phyloP scores from a whole-genome alignment of 2,113 vertebrate species.

The Centropristis striata region DNA sequence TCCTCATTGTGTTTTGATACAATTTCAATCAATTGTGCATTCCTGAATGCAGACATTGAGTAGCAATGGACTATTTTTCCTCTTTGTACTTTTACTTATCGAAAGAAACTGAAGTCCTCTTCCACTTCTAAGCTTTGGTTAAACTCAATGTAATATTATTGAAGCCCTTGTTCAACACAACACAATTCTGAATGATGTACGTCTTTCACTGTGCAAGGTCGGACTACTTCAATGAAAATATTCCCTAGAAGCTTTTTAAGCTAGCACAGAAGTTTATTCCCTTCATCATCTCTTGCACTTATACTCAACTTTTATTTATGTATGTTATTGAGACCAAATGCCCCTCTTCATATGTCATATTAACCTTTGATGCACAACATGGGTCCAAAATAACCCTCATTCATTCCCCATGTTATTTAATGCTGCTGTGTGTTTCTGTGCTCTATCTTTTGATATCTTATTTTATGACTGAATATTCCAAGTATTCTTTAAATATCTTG shows the following conservation, averaged over 20 bases:
- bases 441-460: too few species aligned
- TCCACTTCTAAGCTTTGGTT: background rate
- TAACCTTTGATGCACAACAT: too few species aligned
- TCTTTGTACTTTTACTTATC: background rate
- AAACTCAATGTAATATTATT: background rate
- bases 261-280: background rate
- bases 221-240: background rate
- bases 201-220: background rate
- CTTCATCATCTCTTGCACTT: background rate
- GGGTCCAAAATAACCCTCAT: too few species aligned
- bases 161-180: background rate
- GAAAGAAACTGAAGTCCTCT: background rate
- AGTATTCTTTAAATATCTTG: too few species aligned
- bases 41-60: background rate
- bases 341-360: background rate
- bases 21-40: too few species aligned
- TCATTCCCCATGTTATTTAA: too few species aligned
- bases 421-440: too few species aligned
- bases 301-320: constrained; percentile 12
- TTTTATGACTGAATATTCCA: too few species aligned
- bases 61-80: background rate
- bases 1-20: too few species aligned
- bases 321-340: constrained; percentile 3
- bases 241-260: background rate
- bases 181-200: background rate